Base-by-base conservation (phyloP, 2,888 invertebrate species). In the Hedya salicella region DNA sequence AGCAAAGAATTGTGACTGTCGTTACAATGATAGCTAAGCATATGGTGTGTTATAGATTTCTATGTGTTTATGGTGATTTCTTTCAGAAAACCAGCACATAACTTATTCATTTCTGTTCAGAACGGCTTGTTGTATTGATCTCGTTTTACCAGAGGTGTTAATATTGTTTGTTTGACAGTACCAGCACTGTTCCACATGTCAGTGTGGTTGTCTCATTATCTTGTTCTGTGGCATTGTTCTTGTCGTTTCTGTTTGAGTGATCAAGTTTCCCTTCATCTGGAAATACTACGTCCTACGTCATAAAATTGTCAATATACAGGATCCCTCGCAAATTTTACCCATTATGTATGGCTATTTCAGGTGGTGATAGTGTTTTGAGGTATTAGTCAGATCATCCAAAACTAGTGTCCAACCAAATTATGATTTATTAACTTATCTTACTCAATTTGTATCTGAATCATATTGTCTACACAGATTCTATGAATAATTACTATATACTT, bases 1-100 rank as follows among this genome's bases (percentile, higher is more conserved):
- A n/a, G 16, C 32, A 16, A 16, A 61, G 52, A 17, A 39, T 25
- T 25, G 21, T 44, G 50, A 6, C 42, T 46, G 17, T 54, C 17
- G 40, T 39, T 53, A 54, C 62, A 56, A 30, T 48, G 36, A 46
- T 48, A 25, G 17, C 17, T 30, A 42, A 54, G 48, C 66, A 66
- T 66, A 66, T 66, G 65, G 60, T 60, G 54, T 49, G 54, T 30
- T 65, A 54, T 66, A 66, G 39, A 46, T 59, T 66, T 48, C 17
- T 66, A 49, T 40, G 46, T 54, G 42, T 53, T 46, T 42, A 46
- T 48, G 39, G 59, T 54, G 32, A 32, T 61, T 40, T 49, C 42
- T 42, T 21, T 60, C 14, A 44, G 60, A 61, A 54, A 30, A 39
- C 36, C 14, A 32, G 53, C 54, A 54, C 54, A 54, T 66, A 66